Evolutionary conservation across 2,797 vertebrate species (phyloP).

Genomic region (Mus caroli): DNA sequence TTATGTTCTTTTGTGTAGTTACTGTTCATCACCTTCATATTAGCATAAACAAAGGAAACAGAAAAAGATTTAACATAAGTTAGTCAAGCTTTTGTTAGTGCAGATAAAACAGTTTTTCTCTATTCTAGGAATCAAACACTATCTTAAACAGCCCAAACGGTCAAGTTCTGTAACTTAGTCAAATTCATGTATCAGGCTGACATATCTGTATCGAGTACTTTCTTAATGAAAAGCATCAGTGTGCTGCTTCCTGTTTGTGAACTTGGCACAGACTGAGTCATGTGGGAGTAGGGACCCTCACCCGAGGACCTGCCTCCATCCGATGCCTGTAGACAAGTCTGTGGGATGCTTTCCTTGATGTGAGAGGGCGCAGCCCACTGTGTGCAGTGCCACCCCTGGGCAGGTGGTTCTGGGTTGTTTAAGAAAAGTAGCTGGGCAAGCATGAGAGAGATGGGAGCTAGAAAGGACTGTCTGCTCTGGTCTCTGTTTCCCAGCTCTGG

Average conservation of each 20-base stretch:
- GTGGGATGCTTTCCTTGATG: neutral
- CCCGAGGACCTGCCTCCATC: neutral
- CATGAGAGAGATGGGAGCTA: neutral
- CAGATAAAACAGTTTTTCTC: neutral
- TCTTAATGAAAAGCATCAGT: neutral
- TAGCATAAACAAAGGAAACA: conserved; percentile 11
- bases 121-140: neutral
- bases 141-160: neutral
- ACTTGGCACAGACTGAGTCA: neutral
- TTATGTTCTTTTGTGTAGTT: conserved; percentile 8
- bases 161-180: neutral
- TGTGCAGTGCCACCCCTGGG: neutral
- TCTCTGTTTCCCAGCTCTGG: neutral
- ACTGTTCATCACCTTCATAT: neutral
- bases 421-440: neutral
- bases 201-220: neutral
- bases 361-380: neutral
- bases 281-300: neutral
- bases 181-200: neutral
- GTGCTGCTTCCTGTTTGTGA: neutral
- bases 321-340: neutral
- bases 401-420: neutral
- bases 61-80: conserved; percentile 1
- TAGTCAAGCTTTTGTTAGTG: neutral
- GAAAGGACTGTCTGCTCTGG: neutral